Conservation (phyloP, 2,888 invertebrate genomes). For the Pristionchus arcanus region DNA sequence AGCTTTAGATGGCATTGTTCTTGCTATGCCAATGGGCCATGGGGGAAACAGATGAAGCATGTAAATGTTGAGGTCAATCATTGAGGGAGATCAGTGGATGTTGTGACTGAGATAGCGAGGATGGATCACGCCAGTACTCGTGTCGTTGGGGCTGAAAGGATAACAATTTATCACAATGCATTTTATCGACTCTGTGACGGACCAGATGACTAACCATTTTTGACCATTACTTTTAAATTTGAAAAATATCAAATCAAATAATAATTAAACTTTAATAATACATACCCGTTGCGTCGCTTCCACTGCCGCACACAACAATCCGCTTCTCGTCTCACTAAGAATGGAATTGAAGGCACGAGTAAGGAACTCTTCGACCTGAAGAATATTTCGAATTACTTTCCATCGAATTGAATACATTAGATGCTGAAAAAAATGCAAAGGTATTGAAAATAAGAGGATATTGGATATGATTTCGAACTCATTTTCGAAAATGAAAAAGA, state of each 20-base stretch:
- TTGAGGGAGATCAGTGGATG: background rate
- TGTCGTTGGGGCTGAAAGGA: background rate
- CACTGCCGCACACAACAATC: slow-evolving; percentile 72
- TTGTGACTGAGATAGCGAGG: background rate
- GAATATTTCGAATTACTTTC: background rate
- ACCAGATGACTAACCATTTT: no score
- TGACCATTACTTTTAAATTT: no score
- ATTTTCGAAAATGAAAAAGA: background rate
- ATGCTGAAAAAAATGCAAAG: background rate
- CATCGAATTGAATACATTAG: background rate
- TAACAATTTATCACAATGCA: background rate
- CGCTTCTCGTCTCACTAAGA: slow-evolving; percentile 75
- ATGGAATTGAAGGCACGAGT: slow-evolving; percentile 74
- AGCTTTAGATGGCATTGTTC: background rate
- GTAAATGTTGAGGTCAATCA: background rate
- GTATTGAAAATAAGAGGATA: no score
- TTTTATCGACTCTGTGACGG: no score
- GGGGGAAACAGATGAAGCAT: background rate
- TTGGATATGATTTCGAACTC: background rate
- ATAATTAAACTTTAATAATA: background rate
- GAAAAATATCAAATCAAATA: no score
- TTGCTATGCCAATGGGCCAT: background rate
- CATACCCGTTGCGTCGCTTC: slow-evolving; percentile 62
- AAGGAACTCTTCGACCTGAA: slow-evolving; percentile 66
- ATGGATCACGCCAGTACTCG: slow-evolving; percentile 14